Evolutionary conservation across 2,113 vertebrate genomes (phyloP), one percentile per base, ranked within the genome.

Genomic region (Edolisoma coerulescens): DNA sequence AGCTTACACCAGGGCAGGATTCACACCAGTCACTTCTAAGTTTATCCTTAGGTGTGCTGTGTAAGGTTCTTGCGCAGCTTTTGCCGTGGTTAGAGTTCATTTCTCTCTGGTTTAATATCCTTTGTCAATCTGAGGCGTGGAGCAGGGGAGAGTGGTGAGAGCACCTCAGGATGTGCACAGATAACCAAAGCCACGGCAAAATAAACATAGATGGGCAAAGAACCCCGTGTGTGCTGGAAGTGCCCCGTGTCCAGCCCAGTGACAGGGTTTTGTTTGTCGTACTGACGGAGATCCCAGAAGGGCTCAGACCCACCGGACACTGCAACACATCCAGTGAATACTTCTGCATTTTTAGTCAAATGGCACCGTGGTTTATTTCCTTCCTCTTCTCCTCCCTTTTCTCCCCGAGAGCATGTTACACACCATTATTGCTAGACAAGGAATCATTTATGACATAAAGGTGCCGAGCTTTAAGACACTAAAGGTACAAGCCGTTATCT

Each of bases 401-500:
- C 52, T 91, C 79, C 79, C 68, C 16, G 82, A 37, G 32, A 74
- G 50, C 28, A 10, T 26, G 61, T 61, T 52, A 39, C 32, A 67
- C 27, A 27, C 23, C 16, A 4, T 88, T 52, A 71, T 77, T 65
- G 59, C 91, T 79, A 44, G 30, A n/a, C 67, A 73, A 91, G 87
- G 70, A 47, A 21, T 52, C 50, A 41, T 60, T 91, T 65, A 70
- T 74, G 83, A 75, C 73, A 52, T 86, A 69, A 86, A 97, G 92
- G 87, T 96, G 87, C 87, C 6, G 52, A 91, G 90, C 95, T 97
- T 96, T 96, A 96, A 92, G 96, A 69, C 93, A 71, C 92, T 93
- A 87, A 95, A 97, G 92, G 83, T 93, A 93, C 92, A 67, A 74
- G 67, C 56, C 0, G 0, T 93, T 95, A 90, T 74, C 79, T 6